Conservation (phyloP, 2,888 invertebrate genomes). For the Panorpa germanica region DNA sequence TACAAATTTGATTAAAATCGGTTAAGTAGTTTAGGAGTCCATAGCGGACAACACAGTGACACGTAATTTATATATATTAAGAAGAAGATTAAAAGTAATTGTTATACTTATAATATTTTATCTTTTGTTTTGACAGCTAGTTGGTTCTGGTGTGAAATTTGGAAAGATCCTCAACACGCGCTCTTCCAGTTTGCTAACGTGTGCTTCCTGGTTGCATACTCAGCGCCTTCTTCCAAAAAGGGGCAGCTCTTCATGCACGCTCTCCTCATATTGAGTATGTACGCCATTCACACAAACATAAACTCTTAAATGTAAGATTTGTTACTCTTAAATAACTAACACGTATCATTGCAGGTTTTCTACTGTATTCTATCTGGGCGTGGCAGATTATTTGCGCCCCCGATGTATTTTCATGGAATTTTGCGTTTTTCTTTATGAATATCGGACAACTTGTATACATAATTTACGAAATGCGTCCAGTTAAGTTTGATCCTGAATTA, state of each 20-base stretch:
- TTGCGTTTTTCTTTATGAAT: constrained; percentile 63
- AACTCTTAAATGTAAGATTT: constrained; percentile 1
- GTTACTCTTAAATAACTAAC: neutral
- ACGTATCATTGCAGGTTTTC: constrained; percentile 35
- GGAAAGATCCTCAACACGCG: no score
- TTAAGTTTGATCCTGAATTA: constrained; percentile 65
- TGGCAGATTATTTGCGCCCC: constrained; percentile 79
- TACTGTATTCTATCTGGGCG: constrained; percentile 72
- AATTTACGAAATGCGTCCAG: constrained; percentile 64
- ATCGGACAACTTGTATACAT: constrained; percentile 63
- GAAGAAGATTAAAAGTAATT: no score
- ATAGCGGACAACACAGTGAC: no score
- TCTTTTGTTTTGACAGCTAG: no score
- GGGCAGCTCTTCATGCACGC: constrained; percentile 71
- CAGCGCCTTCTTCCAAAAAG: constrained; percentile 57
- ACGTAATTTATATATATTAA: no score
- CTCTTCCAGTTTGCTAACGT: constrained; percentile 64
- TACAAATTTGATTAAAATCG: no score
- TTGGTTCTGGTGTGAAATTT: no score
- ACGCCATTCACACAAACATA: neutral
- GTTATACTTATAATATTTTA: no score
- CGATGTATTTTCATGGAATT: constrained; percentile 77
- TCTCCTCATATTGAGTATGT: constrained; percentile 55
- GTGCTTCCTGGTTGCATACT: constrained; percentile 60
- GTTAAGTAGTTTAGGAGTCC: no score